A percentile compares a stretch with the other conserved stretches of the same genome.
These are phyloP conservation scores for Pedionomus torquatus DNA, from an alignment of 2,113 vertebrate genomes.

Conservation along the genomic window DNA sequence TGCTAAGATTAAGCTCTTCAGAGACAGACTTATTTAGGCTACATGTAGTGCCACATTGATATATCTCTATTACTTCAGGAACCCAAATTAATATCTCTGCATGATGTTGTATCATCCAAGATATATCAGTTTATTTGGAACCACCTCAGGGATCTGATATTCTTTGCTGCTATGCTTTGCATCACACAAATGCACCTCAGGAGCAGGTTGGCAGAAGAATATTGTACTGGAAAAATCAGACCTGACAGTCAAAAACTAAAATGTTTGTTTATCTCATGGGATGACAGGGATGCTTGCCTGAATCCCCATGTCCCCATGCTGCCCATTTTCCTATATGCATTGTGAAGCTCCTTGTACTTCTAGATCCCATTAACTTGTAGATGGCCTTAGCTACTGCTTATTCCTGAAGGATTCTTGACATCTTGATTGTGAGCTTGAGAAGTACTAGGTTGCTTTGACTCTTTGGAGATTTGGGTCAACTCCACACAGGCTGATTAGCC, in stretches of 20 bases:
- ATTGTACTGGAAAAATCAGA: not conserved
- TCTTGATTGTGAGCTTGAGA: rapidly evolving
- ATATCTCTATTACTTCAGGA: not conserved
- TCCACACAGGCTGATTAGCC: not conserved
- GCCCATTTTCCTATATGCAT: not conserved
- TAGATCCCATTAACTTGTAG: not conserved
- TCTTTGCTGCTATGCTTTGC: not conserved
- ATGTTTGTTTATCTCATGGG: not conserved
- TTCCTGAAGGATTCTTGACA: not conserved
- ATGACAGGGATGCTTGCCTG: rapidly evolving
- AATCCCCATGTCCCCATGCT: not conserved
- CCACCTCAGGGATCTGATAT: not conserved
- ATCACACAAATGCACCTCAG: not conserved
- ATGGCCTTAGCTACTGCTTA: not conserved
- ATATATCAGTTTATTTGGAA: not conserved
- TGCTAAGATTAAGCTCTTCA: not conserved
- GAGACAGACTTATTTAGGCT: not conserved
- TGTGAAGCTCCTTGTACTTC: not conserved
- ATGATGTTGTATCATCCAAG: not conserved
- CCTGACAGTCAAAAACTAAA: not conserved
- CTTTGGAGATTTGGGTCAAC: not conserved
- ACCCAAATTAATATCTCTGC: not conserved
- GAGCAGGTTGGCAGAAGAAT: not conserved
- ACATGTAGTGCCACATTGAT: rapidly evolving
- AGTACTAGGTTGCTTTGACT: not conserved